Conservation (phyloP, 2,797 vertebrate species). For the Limosa lapponica region DNA sequence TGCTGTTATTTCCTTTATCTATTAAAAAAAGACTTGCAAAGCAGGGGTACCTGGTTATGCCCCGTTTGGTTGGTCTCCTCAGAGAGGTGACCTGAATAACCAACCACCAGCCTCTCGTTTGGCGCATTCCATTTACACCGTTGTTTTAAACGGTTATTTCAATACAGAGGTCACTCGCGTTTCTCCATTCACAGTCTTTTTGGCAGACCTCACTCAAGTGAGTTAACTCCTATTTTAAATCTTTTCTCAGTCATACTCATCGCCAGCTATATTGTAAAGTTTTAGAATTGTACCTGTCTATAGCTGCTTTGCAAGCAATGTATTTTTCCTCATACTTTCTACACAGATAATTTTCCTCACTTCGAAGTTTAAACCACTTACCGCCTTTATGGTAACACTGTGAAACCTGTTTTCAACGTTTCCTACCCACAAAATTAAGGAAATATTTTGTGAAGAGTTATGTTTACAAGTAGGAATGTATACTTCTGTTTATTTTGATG, state of each 20-base stretch:
- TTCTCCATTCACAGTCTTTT: background rate
- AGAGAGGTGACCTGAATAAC: background rate
- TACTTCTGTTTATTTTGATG: background rate
- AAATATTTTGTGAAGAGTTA: background rate
- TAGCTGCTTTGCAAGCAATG: background rate
- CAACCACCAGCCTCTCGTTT: background rate
- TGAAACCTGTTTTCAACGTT: background rate
- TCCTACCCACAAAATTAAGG: background rate
- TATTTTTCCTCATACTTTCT: background rate
- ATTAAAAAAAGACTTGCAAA: background rate
- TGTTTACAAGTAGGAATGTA: background rate
- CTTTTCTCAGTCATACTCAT: background rate
- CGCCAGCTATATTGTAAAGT: background rate
- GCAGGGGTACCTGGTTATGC: background rate
- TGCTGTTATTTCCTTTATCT: background rate
- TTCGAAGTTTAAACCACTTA: background rate
- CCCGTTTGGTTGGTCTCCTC: background rate
- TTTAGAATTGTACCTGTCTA: background rate
- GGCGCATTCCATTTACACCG: background rate
- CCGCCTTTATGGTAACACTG: background rate
- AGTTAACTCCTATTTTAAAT: background rate
- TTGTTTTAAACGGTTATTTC: background rate
- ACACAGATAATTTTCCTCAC: background rate
- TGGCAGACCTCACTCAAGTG: background rate
- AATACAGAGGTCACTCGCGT: background rate